These are phyloP conservation scores for Heteractis magnifica DNA, from an alignment of 92 coral and sea anemone species.

Conservation along the genomic window DNA sequence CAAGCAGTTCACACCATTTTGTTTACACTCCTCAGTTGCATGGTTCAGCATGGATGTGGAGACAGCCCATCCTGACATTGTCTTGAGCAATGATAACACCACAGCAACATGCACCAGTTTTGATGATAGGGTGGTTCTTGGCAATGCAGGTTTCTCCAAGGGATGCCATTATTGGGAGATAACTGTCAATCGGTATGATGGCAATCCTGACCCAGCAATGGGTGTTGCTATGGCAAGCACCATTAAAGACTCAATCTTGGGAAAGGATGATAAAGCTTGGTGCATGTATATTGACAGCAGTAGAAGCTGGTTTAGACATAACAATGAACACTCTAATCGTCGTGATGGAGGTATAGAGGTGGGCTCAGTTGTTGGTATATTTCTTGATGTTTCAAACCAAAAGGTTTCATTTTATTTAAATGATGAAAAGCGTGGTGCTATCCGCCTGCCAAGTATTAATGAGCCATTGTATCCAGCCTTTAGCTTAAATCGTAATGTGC, in stretches of 20 bases:
- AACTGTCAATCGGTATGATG: slow-evolving; percentile 90
- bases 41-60: slow-evolving; percentile 86
- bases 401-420: slow-evolving; percentile 89
- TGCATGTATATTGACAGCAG: slow-evolving; percentile 98
- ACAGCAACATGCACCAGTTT: slow-evolving; percentile 86
- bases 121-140: slow-evolving; percentile 95
- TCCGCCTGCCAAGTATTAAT: slow-evolving; percentile 66
- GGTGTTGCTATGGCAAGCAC: slow-evolving; percentile 93
- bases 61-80: slow-evolving; percentile 83
- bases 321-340: slow-evolving; percentile 95
- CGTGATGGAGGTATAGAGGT: slow-evolving; percentile 94
- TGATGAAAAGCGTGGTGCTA: slow-evolving; percentile 87
- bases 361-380: slow-evolving; percentile 86
- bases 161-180: slow-evolving; percentile 98
- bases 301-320: slow-evolving; percentile 98
- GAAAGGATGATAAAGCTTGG: slow-evolving; percentile 92
- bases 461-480: slow-evolving; percentile 90
- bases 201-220: slow-evolving; percentile 98
- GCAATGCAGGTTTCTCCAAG: slow-evolving; percentile 90
- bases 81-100: slow-evolving; percentile 75
- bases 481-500: slow-evolving; percentile 91
- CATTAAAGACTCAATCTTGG: slow-evolving; percentile 89
- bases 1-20: neutral
- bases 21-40: slow-evolving; percentile 58
- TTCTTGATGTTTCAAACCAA: slow-evolving; percentile 63